Percentiles rank a stretch among this genome's conserved stretches.
phyloP scores from a whole-genome alignment of 2,797 vertebrate genomes.

The Morelia viridis region DNA sequence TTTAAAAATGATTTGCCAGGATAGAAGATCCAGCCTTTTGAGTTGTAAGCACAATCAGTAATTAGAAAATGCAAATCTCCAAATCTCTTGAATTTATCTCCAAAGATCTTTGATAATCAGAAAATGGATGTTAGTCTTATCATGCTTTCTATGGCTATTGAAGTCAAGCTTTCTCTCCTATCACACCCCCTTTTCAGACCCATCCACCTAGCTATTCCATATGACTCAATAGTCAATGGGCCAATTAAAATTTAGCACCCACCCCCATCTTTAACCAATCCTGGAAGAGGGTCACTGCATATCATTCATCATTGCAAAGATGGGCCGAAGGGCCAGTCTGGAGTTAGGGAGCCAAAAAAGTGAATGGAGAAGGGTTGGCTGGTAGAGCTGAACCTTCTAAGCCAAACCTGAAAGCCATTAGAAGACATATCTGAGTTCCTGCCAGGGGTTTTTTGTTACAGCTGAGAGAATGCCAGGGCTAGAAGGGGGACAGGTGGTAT shows the following conservation, averaged over 20 bases:
- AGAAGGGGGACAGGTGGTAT: constrained; percentile 23
- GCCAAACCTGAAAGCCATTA: not conserved
- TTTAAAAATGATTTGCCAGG: not conserved
- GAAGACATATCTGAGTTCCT: constrained; percentile 29
- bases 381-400: fast-evolving
- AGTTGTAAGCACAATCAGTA: not conserved
- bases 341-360: not conserved
- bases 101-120: fast-evolving
- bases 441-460: constrained; percentile 42
- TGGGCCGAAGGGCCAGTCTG: not conserved
- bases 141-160: not conserved
- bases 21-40: too few relatives aligned
- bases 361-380: not conserved
- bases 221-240: constrained; percentile 9
- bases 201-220: not conserved
- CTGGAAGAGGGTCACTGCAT: not conserved
- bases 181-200: not conserved
- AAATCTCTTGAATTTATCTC: not conserved
- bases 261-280: constrained; percentile 1
- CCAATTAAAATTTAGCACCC: not conserved
- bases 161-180: constrained; percentile 12
- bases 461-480: constrained; percentile 36
- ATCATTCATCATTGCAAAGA: not conserved
- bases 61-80: not conserved
- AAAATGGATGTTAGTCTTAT: not conserved